Evolutionary conservation across 2,113 vertebrate genomes (phyloP), one percentile per base, ranked within the genome.

Genomic region (Tinamus guttatus): DNA sequence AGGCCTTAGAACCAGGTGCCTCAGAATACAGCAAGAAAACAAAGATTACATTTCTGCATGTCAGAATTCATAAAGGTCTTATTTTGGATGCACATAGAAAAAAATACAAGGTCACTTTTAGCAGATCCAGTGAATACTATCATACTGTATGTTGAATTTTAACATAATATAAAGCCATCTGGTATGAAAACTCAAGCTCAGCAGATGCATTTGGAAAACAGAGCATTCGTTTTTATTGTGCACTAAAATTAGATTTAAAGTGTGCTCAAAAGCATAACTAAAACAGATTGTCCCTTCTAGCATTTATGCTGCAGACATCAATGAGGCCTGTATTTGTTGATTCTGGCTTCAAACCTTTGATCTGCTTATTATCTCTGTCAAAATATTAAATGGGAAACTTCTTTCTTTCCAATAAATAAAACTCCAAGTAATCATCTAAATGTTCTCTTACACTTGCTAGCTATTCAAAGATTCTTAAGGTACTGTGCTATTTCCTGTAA

Each of bases 231-330:
- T 96, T 96, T 81, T 96, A 95, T 96, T 96, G 75, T 95, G 51
- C n/a, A 80, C 89, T 97, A 96, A 97, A 97, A 97, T 97, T 95
- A 94, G 88, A 95, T 95, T 93, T 93, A 94, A 96, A 95, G 79
- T 94, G 62, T 94, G 77, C 85, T 93, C 77, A 91, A 96, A 97
- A 96, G 77, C 89, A 93, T 93, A 96, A 95, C 86, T 95, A 91
- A 98, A 95, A 77, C 76, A 96, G 89, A 94, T 95, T 95, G 90
- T 81, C 60, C 93, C 80, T 97, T 71, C 75, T 60, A 93, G 73
- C 85, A 38, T 62, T 96, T 76, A 41, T 34, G 60, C 78, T 45
- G 85, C 58, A 93, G 71, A 79, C 94, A 54, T 68, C 62, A 78
- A 30, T 34, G 95, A 73, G 30, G 79, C 32, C 81, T 63, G 18